These are phyloP conservation scores for Numenius phaeopus DNA, from an alignment of 2,797 vertebrate species.

Conservation along the genomic window DNA sequence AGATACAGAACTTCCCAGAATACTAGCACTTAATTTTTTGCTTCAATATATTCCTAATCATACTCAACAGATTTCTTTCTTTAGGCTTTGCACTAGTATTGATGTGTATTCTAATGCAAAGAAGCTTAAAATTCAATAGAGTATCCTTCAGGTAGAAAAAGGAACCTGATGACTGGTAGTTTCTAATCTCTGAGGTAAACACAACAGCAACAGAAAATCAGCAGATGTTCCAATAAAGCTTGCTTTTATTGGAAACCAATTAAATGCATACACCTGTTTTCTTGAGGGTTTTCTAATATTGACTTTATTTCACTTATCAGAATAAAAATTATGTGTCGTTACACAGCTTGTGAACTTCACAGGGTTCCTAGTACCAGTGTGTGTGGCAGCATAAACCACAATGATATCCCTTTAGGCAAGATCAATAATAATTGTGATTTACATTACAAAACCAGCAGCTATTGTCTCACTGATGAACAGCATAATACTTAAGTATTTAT, in stretches of 20 bases:
- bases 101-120: not conserved
- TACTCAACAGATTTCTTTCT: not conserved
- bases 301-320: not conserved
- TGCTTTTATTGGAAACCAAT: not conserved
- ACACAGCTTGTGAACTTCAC: not conserved
- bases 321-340: not conserved
- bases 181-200: not conserved
- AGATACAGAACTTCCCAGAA: not conserved
- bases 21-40: not conserved
- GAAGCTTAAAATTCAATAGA: not conserved
- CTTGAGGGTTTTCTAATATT: not conserved
- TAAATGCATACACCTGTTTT: not conserved
- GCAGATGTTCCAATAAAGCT: not conserved
- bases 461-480: not conserved
- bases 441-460: not conserved
- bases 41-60: not conserved
- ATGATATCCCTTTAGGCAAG: not conserved
- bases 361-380: not conserved
- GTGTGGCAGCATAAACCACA: accelerated
- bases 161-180: not conserved
- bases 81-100: not conserved
- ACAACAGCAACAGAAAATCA: not conserved
- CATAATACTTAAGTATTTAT: not conserved
- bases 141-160: not conserved
- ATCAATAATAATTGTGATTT: not conserved